phyloP scores from a whole-genome alignment of 2,888 invertebrate genomes.

The Adineta ricciae region DNA sequence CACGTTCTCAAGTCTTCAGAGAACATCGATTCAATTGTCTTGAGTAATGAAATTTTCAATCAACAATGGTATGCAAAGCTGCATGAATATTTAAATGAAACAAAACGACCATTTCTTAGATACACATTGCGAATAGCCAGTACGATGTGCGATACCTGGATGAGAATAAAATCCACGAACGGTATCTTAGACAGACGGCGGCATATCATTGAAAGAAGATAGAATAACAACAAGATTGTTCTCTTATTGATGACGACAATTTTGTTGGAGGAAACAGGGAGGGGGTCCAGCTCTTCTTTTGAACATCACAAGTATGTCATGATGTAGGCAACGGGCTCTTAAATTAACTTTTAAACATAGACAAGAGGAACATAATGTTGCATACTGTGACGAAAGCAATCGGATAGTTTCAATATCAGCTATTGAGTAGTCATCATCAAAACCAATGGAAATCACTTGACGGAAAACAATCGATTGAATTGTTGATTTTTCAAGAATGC shows the following conservation, averaged over 20 bases:
- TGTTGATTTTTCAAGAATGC: background rate
- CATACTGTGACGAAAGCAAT: background rate
- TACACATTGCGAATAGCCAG: no score
- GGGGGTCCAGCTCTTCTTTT: background rate
- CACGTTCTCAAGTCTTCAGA: background rate
- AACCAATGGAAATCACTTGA: background rate
- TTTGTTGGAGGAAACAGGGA: background rate
- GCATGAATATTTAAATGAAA: background rate
- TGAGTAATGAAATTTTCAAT: background rate
- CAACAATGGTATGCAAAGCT: background rate
- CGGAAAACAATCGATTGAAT: background rate
- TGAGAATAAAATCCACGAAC: no score
- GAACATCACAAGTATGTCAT: background rate
- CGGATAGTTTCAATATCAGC: background rate
- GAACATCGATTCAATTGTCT: background rate
- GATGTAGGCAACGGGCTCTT: background rate
- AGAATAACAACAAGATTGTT: background rate
- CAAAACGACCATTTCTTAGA: background rate
- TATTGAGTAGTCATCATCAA: background rate
- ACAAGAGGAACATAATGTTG: background rate
- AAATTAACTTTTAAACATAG: background rate
- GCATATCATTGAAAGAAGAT: background rate
- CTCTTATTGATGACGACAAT: background rate
- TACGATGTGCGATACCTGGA: no score
- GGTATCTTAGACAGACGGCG: no score